Evolutionary conservation across 2,797 vertebrate species (phyloP).

Genomic region (Danionella dracula): DNA sequence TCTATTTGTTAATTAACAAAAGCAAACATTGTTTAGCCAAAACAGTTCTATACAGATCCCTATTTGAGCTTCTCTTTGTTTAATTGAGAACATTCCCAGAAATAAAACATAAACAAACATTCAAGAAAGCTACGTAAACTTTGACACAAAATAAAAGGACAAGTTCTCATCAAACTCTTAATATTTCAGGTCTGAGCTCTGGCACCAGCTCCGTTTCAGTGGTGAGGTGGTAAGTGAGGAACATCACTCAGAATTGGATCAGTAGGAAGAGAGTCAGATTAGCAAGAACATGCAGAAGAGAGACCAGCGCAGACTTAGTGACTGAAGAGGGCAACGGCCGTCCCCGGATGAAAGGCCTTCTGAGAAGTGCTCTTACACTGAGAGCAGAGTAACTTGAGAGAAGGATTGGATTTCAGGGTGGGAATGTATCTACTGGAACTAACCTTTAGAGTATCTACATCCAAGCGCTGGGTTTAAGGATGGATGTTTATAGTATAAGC

Average conservation of each 20-base stretch:
- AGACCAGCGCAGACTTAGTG: constrained; percentile 12
- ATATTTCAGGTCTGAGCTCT: not conserved
- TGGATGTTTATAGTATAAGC: not conserved
- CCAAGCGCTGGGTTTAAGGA: not conserved
- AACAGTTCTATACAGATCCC: no score
- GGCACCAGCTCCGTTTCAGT: not conserved
- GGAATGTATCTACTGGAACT: not conserved
- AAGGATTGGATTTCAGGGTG: constrained; percentile 2
- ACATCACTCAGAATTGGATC: constrained; percentile 11
- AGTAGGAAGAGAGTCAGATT: constrained; percentile 14
- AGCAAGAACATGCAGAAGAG: constrained; percentile 22
- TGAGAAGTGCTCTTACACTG: constrained; percentile 1
- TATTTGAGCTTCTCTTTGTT: no score
- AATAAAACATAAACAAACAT: no score
- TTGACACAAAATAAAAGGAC: no score
- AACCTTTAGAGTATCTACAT: not conserved
- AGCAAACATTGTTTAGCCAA: no score
- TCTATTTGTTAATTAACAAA: no score
- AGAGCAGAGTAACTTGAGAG: not conserved
- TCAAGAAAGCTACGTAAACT: no score
- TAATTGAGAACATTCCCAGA: no score
- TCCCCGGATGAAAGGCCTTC: constrained; percentile 6
- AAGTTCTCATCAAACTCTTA: not conserved
- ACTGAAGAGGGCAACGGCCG: not conserved
- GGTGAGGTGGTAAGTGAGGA: constrained; percentile 5